These are phyloP conservation scores for Eptesicus fuscus DNA, from an alignment of 2,113 vertebrate species.

Conservation along the genomic window DNA sequence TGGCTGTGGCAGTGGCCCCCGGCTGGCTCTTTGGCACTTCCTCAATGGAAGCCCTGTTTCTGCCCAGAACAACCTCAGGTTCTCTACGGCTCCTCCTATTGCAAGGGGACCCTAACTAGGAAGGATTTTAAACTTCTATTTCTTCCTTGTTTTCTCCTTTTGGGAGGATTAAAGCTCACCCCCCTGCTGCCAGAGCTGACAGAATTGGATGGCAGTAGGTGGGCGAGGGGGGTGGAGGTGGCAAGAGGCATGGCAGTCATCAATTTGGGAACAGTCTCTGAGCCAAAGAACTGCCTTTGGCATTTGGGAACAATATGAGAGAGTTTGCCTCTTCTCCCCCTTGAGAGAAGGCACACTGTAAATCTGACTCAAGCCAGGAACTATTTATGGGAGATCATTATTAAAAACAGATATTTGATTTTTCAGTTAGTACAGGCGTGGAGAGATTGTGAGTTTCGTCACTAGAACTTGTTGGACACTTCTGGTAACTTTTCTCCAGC, in stretches of 20 bases:
- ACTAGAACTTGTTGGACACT: not conserved
- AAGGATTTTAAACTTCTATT: not conserved
- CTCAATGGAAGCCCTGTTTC: not conserved
- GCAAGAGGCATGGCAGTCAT: conserved; percentile 35
- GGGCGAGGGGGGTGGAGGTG: conserved; percentile 33
- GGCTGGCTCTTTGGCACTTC: no score
- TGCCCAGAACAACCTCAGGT: not conserved
- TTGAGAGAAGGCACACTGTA: conserved; percentile 17
- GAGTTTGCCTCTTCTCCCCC: not conserved
- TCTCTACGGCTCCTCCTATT: not conserved
- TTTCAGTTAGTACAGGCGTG: not conserved
- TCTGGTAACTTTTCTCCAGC: not conserved
- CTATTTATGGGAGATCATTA: conserved; percentile 39
- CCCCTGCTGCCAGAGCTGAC: conserved; percentile 24
- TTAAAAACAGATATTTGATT: not conserved
- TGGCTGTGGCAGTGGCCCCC: not conserved
- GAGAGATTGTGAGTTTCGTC: not conserved
- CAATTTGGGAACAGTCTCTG: conserved; percentile 32
- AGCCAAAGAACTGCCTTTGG: conserved; percentile 57
- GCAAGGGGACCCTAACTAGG: not conserved
- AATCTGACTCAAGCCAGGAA: conserved; percentile 30
- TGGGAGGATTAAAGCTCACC: conserved; percentile 41
- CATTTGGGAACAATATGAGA: not conserved
- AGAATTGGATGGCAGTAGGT: conserved; percentile 52
- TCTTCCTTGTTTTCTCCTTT: not conserved